phyloP scores from a whole-genome alignment of 2,888 invertebrate species.

The Drosophila meridionalis region DNA sequence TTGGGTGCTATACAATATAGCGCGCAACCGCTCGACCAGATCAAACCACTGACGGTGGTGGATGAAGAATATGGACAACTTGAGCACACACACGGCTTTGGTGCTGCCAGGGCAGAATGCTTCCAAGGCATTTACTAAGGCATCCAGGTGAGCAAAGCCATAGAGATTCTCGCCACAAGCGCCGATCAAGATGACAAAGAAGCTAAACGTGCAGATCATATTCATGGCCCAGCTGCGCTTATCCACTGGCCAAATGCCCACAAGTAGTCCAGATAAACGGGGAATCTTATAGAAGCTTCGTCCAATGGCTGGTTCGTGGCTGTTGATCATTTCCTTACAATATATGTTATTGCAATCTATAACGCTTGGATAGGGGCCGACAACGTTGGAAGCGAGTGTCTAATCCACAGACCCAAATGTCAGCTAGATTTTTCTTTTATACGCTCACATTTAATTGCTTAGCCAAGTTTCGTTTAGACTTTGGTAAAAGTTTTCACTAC shows the following conservation, averaged over 20 bases:
- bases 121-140: slow-evolving; percentile 78
- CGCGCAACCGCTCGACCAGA: slow-evolving; percentile 62
- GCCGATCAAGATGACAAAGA: slow-evolving; percentile 71
- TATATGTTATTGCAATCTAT: not conserved
- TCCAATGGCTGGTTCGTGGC: slow-evolving; percentile 51
- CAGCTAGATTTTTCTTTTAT: slow-evolving; percentile 50
- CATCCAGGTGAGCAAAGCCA: slow-evolving; percentile 70
- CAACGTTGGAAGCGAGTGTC: slow-evolving; percentile 40
- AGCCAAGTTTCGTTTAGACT: slow-evolving; percentile 25
- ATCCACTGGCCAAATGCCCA: slow-evolving; percentile 82
- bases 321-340: slow-evolving; percentile 26
- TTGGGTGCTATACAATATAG: slow-evolving; percentile 55
- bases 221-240: slow-evolving; percentile 49
- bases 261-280: slow-evolving; percentile 66
- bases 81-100: slow-evolving; percentile 79
- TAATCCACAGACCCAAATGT: slow-evolving; percentile 16
- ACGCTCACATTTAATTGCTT: slow-evolving; percentile 33
- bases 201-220: slow-evolving; percentile 65
- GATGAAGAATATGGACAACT: slow-evolving; percentile 76
- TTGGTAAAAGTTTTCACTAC: slow-evolving; percentile 20
- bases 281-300: slow-evolving; percentile 76
- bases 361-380: slow-evolving; percentile 3
- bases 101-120: slow-evolving; percentile 83
- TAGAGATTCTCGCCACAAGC: slow-evolving; percentile 78
- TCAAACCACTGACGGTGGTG: slow-evolving; percentile 65